phyloP scores from a whole-genome alignment of 2,113 vertebrate species.

The Falcunculus frontatus region DNA sequence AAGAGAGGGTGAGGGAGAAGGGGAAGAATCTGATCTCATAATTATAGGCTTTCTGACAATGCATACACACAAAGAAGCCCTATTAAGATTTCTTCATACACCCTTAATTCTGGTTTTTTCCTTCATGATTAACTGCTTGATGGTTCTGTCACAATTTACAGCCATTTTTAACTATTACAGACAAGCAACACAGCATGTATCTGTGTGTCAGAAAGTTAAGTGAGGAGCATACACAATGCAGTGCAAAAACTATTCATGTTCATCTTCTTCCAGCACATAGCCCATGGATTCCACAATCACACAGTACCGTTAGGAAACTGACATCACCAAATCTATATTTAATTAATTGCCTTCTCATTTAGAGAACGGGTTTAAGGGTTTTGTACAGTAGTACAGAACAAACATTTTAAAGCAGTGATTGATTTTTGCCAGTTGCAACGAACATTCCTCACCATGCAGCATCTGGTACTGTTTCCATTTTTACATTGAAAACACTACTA shows the following conservation, averaged over 20 bases:
- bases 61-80: background rate
- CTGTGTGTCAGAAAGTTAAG: background rate
- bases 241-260: background rate
- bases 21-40: background rate
- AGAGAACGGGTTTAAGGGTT: background rate
- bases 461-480: background rate
- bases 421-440: background rate
- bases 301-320: background rate
- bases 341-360: background rate
- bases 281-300: background rate
- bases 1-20: background rate
- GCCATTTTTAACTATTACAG: background rate
- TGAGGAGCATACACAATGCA: background rate
- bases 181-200: background rate
- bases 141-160: background rate
- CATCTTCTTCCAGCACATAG: background rate
- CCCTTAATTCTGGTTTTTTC: background rate
- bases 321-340: background rate
- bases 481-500: background rate
- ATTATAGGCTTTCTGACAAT: background rate
- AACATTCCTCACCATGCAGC: background rate
- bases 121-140: background rate
- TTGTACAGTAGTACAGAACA: background rate
- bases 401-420: background rate
- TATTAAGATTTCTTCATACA: background rate